phyloP scores from a whole-genome alignment of 2,113 vertebrate genomes.

The Neomonachus schauinslandi region DNA sequence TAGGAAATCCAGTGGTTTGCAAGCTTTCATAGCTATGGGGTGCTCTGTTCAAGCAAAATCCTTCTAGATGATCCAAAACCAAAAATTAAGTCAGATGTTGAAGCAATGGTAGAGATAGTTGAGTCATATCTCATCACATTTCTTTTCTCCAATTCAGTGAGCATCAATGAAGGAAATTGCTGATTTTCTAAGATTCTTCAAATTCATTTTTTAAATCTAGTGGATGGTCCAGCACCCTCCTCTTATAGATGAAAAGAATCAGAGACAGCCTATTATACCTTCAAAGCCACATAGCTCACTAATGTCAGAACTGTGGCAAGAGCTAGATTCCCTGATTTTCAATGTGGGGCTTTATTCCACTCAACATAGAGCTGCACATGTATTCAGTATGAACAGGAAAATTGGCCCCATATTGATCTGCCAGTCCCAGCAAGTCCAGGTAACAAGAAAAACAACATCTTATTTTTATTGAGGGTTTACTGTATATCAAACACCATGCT shows the following conservation, averaged over 20 bases:
- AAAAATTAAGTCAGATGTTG: background rate
- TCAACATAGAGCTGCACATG: background rate
- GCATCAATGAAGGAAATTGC: background rate
- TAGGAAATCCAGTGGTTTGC: background rate
- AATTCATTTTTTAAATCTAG: background rate
- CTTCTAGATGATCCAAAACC: background rate
- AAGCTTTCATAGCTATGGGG: background rate
- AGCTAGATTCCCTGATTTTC: background rate
- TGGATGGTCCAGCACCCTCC: background rate
- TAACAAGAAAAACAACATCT: background rate
- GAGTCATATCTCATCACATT: background rate
- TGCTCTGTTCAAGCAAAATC: background rate
- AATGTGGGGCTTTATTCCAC: background rate
- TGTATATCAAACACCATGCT: background rate
- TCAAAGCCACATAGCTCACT: background rate
- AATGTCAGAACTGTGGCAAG: background rate
- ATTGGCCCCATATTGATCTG: background rate
- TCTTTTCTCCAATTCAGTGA: background rate
- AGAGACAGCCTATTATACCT: background rate
- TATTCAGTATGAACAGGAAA: background rate
- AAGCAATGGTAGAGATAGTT: background rate
- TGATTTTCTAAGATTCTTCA: background rate
- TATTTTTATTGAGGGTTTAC: background rate
- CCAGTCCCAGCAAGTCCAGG: background rate
- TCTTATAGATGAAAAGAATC: background rate